Evolutionary conservation across 35 echinoderm and acorn worm species (phyloP), one percentile per base, ranked within the genome.

Genomic region (Acanthaster planci): DNA sequence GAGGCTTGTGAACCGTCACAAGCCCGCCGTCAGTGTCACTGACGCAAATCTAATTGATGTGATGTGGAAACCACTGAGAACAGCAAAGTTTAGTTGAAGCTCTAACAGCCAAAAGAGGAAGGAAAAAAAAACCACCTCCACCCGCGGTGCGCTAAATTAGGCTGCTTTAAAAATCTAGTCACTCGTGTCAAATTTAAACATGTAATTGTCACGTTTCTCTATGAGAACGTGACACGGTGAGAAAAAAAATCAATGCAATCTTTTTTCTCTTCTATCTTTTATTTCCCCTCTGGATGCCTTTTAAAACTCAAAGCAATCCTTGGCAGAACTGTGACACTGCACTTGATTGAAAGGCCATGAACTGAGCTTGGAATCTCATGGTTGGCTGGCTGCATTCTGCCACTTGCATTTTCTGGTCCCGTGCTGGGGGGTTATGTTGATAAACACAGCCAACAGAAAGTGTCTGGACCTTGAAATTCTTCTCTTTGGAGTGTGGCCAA

Each of bases 311-410:
- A 26, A 72, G 7, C 14, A 27, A 72, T 72, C 64, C 64, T 72
- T 72, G 64, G 64, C 21, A 72, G 42, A 72, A 72, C 64, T 72
- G 64, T 72, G 64, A 26, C 64, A 72, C 14, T 72, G 64, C 64
- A 72, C 64, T 72, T 72, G 64, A 72, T 72, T 72, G 26, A 72
- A 72, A 29, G 34, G 64, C 26, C 64, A 34, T 26, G 7, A 34
- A 72, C 34, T 26, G 9, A 34, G 64, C 10, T 31, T 72, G 30
- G 64, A 31, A 72, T 72, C 23, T 72, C 64, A 72, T 29, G 64
- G 26, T 34, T 72, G 64, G 34, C 64, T 72, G 18, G 34, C 23
- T 8, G 29, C 64, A 47, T 47, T 47, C 42, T 47, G 42, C 42
- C 42, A 47, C 4, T 47, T 47, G 42, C 42, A 47, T 47, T 72